Conservation (phyloP, 2,888 invertebrate genomes). For the Choreutis nemorana region DNA sequence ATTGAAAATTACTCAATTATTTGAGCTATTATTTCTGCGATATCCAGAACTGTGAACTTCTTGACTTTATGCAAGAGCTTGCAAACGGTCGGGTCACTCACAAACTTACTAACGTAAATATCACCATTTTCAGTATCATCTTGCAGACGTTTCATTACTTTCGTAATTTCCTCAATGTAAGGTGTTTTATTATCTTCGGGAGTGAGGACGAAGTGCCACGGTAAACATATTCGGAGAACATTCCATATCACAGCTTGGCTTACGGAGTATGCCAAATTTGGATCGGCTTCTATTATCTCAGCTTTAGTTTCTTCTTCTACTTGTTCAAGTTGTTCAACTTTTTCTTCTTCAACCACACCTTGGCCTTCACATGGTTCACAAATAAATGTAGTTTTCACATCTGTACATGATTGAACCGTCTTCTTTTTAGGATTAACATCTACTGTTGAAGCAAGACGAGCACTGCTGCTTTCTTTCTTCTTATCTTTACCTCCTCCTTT, state of each 20-base stretch:
- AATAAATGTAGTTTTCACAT: constrained; percentile 35
- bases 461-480: constrained; percentile 23
- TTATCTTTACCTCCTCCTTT: constrained; percentile 26
- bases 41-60: constrained; percentile 39
- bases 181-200: constrained; percentile 32
- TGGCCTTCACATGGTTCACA: constrained; percentile 41
- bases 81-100: constrained; percentile 34
- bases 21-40: too few relatives aligned
- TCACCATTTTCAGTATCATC: constrained; percentile 41
- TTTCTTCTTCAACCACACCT: constrained; percentile 23
- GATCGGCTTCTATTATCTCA: constrained; percentile 25
- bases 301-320: constrained; percentile 28
- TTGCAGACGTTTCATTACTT: constrained; percentile 29
- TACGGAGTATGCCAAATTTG: constrained; percentile 35
- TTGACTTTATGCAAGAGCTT: constrained; percentile 39
- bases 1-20: too few relatives aligned
- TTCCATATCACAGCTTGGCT: constrained; percentile 46
- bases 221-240: constrained; percentile 40
- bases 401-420: constrained; percentile 25
- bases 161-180: constrained; percentile 27
- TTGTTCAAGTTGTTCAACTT: constrained; percentile 20
- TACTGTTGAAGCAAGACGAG: constrained; percentile 24
- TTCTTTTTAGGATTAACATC: constrained; percentile 22
- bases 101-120: constrained; percentile 42
- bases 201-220: constrained; percentile 43